Evolutionary conservation across 1,140 invertebrate species (phyloP).

Genomic region (Drosophila burlai): DNA sequence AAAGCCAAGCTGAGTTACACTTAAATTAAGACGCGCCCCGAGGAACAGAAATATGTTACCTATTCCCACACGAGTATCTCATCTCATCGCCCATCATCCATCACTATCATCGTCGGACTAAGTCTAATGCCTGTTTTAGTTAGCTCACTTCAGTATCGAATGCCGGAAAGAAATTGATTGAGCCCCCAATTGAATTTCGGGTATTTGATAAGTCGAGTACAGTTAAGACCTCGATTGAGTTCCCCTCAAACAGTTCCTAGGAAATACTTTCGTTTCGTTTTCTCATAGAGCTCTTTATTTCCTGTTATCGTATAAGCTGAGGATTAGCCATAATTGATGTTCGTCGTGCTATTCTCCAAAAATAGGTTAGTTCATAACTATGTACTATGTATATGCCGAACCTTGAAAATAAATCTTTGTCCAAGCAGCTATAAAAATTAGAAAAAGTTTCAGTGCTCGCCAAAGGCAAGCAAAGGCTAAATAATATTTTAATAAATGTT

Average conservation of each 20-base stretch:
- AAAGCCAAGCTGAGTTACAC: constrained; percentile 73
- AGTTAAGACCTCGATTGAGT: constrained; percentile 37
- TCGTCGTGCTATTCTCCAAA: constrained; percentile 11
- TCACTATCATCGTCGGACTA: constrained; percentile 9
- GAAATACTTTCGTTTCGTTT: constrained; percentile 8
- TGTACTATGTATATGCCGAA: constrained; percentile 1
- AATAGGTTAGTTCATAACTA: constrained; percentile 21
- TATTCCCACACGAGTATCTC: constrained; percentile 16
- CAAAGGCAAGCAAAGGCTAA: constrained; percentile 3
- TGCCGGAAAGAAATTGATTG: constrained; percentile 78
- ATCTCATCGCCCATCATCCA: constrained; percentile 17
- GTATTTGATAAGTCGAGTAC: constrained; percentile 54
- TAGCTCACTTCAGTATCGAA: constrained; percentile 48
- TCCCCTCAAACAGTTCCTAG: constrained; percentile 42
- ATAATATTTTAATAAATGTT: constrained; percentile 46
- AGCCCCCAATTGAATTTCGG: constrained; percentile 80
- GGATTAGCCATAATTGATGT: constrained; percentile 23
- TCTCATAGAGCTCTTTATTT: constrained; percentile 18
- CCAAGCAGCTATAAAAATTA: constrained; percentile 10
- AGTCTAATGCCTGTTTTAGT: constrained; percentile 17
- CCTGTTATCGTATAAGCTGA: constrained; percentile 14
- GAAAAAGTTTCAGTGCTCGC: neutral
- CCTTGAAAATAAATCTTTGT: constrained; percentile 13
- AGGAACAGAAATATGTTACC: constrained; percentile 17
- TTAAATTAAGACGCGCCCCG: constrained; percentile 44